These are phyloP conservation scores for Eucera pruinosa DNA, from an alignment of 2,888 invertebrate species.

Conservation along the genomic window DNA sequence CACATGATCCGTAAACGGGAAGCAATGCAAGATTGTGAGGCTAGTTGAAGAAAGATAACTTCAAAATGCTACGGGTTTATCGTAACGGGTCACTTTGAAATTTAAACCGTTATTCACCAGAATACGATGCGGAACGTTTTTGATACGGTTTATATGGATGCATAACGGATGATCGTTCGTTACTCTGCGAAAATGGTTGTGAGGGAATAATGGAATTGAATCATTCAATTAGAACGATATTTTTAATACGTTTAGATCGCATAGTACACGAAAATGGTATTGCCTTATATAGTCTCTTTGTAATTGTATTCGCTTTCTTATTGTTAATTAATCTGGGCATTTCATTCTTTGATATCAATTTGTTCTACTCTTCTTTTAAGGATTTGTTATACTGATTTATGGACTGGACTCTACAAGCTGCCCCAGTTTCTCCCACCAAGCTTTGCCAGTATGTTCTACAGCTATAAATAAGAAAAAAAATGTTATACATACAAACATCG, in stretches of 20 bases:
- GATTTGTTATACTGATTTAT: too few relatives aligned
- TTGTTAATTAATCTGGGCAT: too few relatives aligned
- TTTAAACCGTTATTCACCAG: constrained; percentile 38
- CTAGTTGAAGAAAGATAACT: not conserved
- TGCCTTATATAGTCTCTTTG: too few relatives aligned
- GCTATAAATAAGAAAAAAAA: too few relatives aligned
- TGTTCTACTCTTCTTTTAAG: too few relatives aligned
- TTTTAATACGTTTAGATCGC: not conserved
- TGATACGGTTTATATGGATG: constrained; percentile 30
- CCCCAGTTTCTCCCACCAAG: too few relatives aligned
- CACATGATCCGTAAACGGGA: constrained; percentile 5
- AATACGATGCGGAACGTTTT: constrained; percentile 29
- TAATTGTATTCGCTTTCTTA: too few relatives aligned
- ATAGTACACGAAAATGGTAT: too few relatives aligned
- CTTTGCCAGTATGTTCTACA: too few relatives aligned
- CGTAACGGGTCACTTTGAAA: constrained; percentile 39
- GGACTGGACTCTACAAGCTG: too few relatives aligned
- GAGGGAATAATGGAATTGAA: not conserved
- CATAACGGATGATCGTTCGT: constrained; percentile 11
- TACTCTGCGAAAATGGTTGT: not conserved
- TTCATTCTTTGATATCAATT: too few relatives aligned
- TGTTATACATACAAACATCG: too few relatives aligned
- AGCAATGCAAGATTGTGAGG: not conserved
- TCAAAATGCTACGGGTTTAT: constrained; percentile 20
- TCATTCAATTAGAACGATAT: constrained; percentile 7